Evolutionary conservation across 2,888 invertebrate genomes (phyloP).

Genomic region (Drosophila meridiana): DNA sequence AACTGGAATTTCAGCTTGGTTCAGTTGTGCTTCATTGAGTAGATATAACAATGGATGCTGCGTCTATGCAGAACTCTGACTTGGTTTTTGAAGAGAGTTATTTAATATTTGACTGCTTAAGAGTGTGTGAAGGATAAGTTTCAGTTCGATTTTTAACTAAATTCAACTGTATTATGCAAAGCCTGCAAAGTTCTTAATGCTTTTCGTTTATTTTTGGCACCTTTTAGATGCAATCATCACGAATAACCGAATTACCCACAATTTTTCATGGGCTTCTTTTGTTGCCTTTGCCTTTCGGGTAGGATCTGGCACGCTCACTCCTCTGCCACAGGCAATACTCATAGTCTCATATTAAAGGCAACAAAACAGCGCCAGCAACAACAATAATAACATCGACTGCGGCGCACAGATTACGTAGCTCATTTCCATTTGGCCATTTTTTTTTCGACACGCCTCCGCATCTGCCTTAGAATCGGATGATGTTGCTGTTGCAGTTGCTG

Average conservation of each 20-base stretch:
- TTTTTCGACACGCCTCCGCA: constrained; percentile 24
- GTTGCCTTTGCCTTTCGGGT: background rate
- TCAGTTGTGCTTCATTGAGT: background rate
- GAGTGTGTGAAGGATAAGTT: background rate
- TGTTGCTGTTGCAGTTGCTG: constrained; percentile 5
- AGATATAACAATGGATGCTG: background rate
- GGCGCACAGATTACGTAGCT: constrained; percentile 37
- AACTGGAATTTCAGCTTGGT: background rate
- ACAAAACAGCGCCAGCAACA: constrained; percentile 14
- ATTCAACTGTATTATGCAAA: background rate
- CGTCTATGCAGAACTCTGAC: background rate
- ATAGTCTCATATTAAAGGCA: constrained; percentile 38
- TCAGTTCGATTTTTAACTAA: background rate
- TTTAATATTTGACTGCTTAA: background rate
- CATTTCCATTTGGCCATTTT: constrained; percentile 55
- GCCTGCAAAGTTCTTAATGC: background rate
- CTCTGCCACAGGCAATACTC: background rate
- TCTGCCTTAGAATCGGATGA: constrained; percentile 7
- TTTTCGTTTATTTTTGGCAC: constrained; percentile 1
- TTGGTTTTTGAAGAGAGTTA: background rate
- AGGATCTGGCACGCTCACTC: background rate
- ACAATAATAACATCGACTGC: constrained; percentile 17
- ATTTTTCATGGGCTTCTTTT: constrained; percentile 8
- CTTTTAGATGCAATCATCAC: constrained; percentile 12
- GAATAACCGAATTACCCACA: constrained; percentile 17